These are phyloP conservation scores for Vidua macroura DNA, from an alignment of 2,113 vertebrate species.

Conservation along the genomic window DNA sequence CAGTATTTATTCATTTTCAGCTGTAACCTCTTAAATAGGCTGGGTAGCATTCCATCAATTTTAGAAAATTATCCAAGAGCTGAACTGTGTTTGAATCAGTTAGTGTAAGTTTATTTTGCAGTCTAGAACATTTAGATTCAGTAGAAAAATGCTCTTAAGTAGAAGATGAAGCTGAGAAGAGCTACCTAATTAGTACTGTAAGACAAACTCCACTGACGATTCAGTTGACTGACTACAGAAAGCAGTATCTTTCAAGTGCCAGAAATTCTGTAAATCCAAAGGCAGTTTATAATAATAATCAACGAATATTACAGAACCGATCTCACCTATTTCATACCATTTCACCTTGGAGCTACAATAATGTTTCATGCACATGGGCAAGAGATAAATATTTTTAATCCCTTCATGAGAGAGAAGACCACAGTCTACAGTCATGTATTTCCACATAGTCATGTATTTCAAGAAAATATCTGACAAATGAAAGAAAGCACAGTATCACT, in stretches of 20 bases:
- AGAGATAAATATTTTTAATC: not conserved
- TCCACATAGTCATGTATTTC: not conserved
- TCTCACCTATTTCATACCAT: not conserved
- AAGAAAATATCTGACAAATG: not conserved
- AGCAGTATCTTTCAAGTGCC: not conserved
- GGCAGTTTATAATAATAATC: not conserved
- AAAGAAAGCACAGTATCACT: not conserved
- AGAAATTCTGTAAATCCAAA: not conserved
- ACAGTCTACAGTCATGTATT: not conserved
- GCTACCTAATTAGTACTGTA: not conserved
- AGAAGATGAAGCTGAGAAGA: not conserved
- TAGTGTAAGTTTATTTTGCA: not conserved
- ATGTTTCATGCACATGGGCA: not conserved
- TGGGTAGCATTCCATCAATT: not conserved
- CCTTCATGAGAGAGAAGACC: not conserved
- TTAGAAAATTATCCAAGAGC: not conserved
- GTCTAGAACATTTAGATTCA: not conserved
- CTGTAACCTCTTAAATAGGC: not conserved
- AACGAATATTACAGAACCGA: not conserved
- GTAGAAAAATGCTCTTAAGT: not conserved
- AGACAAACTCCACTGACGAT: not conserved
- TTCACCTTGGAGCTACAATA: not conserved
- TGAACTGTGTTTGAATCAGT: not conserved
- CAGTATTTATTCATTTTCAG: not conserved
- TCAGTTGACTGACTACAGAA: not conserved